Conservation (phyloP, 2,797 vertebrate genomes). For the Bovichtus diacanthus region DNA sequence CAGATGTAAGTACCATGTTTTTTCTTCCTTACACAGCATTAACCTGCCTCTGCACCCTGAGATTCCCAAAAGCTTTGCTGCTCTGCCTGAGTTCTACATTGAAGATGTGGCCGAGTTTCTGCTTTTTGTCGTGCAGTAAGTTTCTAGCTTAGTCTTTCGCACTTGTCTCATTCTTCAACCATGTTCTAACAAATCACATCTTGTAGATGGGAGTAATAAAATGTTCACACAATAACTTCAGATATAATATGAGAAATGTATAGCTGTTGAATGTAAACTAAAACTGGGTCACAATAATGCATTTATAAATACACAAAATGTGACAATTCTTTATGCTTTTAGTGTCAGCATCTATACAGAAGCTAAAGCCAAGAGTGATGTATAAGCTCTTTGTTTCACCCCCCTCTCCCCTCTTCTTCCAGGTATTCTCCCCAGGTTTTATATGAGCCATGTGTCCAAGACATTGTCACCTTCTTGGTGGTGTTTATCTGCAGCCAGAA, state of each 20-base stretch:
- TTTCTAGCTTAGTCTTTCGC: constrained; percentile 47
- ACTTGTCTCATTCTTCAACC: not conserved
- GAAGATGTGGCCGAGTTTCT: constrained; percentile 99
- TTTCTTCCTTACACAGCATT: constrained; percentile 81
- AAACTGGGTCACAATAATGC: not conserved
- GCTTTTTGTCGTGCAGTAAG: constrained; percentile 99
- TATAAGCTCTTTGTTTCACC: not conserved
- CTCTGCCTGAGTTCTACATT: constrained; percentile 98
- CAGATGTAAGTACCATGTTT: not conserved
- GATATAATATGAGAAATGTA: not conserved
- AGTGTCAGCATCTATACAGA: not conserved
- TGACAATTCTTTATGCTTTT: not conserved
- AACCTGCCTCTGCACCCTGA: constrained; percentile 94
- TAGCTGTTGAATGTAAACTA: not conserved
- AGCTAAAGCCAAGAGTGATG: not conserved
- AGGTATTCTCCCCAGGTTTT: constrained; percentile 99
- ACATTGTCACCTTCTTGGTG: constrained; percentile 96
- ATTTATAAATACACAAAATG: not conserved
- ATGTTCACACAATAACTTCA: not conserved
- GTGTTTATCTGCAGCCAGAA: constrained; percentile 99
- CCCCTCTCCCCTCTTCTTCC: constrained; percentile 9
- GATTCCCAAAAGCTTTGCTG: constrained; percentile 97
- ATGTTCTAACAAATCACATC: not conserved
- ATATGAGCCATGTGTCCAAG: constrained; percentile 98
- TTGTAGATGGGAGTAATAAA: not conserved